Evolutionary conservation across 2,797 vertebrate species (phyloP), one percentile per base, ranked within the genome.

Genomic region (Cuniculus paca): DNA sequence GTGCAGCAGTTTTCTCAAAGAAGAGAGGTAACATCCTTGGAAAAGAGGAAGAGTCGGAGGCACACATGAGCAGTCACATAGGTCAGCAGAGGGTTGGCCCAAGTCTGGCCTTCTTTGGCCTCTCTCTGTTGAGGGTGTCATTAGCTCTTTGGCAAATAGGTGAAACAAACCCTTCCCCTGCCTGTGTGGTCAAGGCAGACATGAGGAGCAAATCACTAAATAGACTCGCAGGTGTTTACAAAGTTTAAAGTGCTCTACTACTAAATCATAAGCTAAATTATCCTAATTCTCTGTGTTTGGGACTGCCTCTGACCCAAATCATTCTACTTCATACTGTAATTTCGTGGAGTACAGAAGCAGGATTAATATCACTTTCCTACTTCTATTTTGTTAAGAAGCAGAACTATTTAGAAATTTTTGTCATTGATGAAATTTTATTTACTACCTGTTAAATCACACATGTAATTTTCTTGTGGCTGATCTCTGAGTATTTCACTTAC

Each of bases 401-500:
- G 28, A 26, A 16, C 75, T 26, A 12, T 91, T 87, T 84, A 72
- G 81, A 88, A 31, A 74, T 5, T 48, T 61, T 63, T 22, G 68
- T 31, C 60, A 50, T 1, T 13, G 36, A 74, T 60, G 54, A 68
- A 83, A 52, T 78, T 68, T 14, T n/a, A 28, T 87, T 84, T 61
- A 36, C 52, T 87, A 52, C 19, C 42, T 93, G 34, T 45, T 88
- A 82, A 91, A 75, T 95, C 68, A 65, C 17, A 24, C 42, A 34
- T 61, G 28, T 50, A 12, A 78, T 74, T 78, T 92, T 75, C 72
- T 91, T 88, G 70, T 11, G 77, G 87, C 65, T 54, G 4, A 93
- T 70, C 8, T 10, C n/a, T 85, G 91, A 5, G 42, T 34, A 91
- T 96, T 82, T 88, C 78, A 87, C 45, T 70, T 72, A 88, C 85